Evolutionary conservation across 2,113 vertebrate genomes (phyloP).

Genomic region (Pteropus alecto): DNA sequence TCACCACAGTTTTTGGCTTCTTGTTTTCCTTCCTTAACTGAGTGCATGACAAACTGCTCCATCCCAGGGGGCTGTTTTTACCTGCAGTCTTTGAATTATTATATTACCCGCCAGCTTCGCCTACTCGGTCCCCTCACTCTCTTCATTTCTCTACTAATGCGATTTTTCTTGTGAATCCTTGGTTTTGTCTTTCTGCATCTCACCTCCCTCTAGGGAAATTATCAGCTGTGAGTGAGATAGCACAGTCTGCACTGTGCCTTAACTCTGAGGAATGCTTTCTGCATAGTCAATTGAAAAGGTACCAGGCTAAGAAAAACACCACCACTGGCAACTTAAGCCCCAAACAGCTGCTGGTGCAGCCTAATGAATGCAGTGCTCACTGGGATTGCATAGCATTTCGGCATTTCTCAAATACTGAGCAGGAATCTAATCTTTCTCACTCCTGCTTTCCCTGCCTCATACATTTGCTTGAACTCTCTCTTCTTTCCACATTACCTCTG

Average conservation of each 20-base stretch:
- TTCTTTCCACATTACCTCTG: neutral
- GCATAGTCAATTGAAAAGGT: slow-evolving; percentile 16
- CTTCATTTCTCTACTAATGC: slow-evolving; percentile 1
- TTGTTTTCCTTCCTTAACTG: slow-evolving; percentile 60
- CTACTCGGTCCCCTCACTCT: neutral
- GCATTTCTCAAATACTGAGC: neutral
- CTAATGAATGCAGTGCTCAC: neutral
- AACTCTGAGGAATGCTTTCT: slow-evolving; percentile 2
- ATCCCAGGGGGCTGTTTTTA: slow-evolving; percentile 8
- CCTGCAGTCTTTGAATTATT: slow-evolving; percentile 46
- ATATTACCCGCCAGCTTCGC: neutral
- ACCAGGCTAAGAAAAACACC: slow-evolving; percentile 34
- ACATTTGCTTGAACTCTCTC: neutral
- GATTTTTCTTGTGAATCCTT: slow-evolving; percentile 39
- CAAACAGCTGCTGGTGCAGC: neutral
- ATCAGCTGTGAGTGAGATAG: slow-evolving; percentile 37
- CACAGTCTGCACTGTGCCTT: neutral
- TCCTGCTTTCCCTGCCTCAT: neutral
- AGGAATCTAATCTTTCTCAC: neutral
- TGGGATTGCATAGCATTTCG: neutral
- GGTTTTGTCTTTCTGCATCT: slow-evolving; percentile 19
- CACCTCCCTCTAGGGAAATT: slow-evolving; percentile 60
- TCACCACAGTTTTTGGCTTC: slow-evolving; percentile 47
- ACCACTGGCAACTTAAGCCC: neutral
- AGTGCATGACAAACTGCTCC: neutral